phyloP scores from a whole-genome alignment of 2,797 vertebrate species.

The Gallirallus australis region DNA sequence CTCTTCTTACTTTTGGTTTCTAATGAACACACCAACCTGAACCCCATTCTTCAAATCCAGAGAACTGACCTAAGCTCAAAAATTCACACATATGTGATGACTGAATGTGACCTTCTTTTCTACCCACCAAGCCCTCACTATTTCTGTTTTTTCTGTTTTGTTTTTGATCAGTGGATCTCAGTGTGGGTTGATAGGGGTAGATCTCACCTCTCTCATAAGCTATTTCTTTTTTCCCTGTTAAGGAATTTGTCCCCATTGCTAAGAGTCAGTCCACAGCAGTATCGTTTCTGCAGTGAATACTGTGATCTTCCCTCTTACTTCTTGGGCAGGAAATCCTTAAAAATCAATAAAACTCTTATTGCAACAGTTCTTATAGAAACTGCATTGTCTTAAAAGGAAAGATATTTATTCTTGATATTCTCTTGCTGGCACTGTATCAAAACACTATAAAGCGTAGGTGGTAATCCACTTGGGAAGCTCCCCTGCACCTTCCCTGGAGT shows the following conservation, averaged over 20 bases:
- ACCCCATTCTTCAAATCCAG: neutral
- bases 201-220: neutral
- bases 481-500: neutral
- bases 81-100: neutral
- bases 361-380: neutral
- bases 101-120: neutral
- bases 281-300: neutral
- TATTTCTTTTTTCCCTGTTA: neutral
- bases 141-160: neutral
- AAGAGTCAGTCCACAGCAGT: neutral
- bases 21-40: fast-evolving
- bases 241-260: neutral
- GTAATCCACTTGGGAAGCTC: neutral
- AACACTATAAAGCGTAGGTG: neutral
- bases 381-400: neutral
- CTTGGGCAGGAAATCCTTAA: neutral
- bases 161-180: neutral
- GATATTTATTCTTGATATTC: neutral
- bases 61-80: neutral
- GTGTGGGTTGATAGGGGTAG: fast-evolving
- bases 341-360: neutral
- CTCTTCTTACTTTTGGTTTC: neutral
- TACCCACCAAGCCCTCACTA: fast-evolving
- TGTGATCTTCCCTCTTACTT: neutral
- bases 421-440: neutral